Evolutionary conservation across 2,888 invertebrate genomes (phyloP).

Genomic region (Amphiduros pacificus): DNA sequence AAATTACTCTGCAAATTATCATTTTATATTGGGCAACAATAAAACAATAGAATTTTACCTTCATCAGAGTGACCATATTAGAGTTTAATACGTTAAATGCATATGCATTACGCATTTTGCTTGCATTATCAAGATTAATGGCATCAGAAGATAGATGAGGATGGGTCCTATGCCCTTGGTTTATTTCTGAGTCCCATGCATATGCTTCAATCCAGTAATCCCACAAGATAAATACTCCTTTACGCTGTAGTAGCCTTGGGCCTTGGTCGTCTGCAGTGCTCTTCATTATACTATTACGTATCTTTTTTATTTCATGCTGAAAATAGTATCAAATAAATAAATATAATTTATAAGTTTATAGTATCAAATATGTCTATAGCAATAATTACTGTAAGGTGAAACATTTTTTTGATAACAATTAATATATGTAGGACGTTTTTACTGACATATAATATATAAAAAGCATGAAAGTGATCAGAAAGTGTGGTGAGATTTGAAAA

Average conservation of each 20-base stretch:
- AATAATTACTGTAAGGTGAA: too few relatives aligned
- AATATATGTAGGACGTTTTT: too few relatives aligned
- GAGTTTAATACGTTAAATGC: background rate
- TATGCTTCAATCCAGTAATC: background rate
- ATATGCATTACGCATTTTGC: background rate
- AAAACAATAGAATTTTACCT: background rate
- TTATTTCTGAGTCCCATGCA: background rate
- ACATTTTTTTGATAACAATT: too few relatives aligned
- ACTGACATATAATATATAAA: background rate
- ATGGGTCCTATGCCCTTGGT: background rate
- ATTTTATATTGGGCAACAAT: background rate
- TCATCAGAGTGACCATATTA: background rate
- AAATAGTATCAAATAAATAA: background rate
- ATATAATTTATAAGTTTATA: background rate
- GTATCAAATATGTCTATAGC: background rate
- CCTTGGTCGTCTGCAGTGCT: background rate
- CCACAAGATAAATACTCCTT: background rate
- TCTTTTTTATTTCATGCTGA: background rate
- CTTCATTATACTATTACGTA: background rate
- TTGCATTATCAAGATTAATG: background rate
- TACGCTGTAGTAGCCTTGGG: background rate
- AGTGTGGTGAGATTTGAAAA: background rate
- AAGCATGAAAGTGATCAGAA: background rate
- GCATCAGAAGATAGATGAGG: background rate
- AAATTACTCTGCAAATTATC: too few relatives aligned